Base-by-base conservation (phyloP, 1,140 invertebrate genomes). In the Bombus terrestris region DNA sequence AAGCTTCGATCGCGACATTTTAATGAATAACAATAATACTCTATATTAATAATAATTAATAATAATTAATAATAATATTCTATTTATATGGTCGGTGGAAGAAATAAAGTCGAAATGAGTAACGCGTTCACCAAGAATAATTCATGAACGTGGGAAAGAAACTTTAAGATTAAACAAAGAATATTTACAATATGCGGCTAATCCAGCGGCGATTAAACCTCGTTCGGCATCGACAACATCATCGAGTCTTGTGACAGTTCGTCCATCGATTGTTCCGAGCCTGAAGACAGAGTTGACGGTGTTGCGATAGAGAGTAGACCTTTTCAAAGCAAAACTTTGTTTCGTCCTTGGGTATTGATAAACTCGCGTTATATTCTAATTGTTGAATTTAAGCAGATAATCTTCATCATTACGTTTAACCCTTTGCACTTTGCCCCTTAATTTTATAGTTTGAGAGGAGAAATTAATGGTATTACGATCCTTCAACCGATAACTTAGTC, bases 241-340 rank as follows among this genome's bases (percentile, higher is more conserved):
- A 97, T 97, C 22, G 97, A 98, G 92, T 98, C 97, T 93, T 98
- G 97, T 13, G 97, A 98, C 25, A 98, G 94, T 92, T 98, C 97
- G 95, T 98, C 97, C 96, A 98, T 96, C 76, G 97, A 97, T 86
- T 95, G 92, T 87, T 96, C 95, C n/a, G 97, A 97, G 92, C 97
- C 97, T 97, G 95, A 92, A 96, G 96, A 95, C 89, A 95, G 94
- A 92, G 93, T 85, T 80, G 86, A 87, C 79, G 69, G 80, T 69
- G 82, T 89, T 86, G 87, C 87, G 72, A 89, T 86, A 68, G 69
- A 85, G 32, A 81, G 78, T 66, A 85, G 84, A 85, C 84, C 84
- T 85, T 85, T 53, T 85, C 47, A 81, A 75, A 75, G 79, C 15
- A 81, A 81, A 81, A 81, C 47, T 81, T 66, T 41, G 22, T 57